Evolutionary conservation across 2,113 vertebrate species (phyloP).

Genomic region (Baryphthengus martii): DNA sequence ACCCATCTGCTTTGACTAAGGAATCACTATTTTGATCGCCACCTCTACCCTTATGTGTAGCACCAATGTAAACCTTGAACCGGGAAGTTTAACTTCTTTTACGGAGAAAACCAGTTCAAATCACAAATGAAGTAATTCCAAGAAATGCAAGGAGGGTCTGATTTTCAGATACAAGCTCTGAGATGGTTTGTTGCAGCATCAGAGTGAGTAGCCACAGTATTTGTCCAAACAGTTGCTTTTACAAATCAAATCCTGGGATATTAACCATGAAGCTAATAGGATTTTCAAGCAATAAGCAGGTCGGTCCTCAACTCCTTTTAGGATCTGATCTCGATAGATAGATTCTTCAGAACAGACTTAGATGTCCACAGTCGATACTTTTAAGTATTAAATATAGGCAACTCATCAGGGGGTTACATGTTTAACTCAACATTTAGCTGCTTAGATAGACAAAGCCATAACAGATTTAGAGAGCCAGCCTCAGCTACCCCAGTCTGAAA

Average conservation of each 20-base stretch:
- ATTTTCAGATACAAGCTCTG: neutral
- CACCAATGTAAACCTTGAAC: neutral
- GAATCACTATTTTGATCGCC: neutral
- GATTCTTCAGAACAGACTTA: neutral
- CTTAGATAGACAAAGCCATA: neutral
- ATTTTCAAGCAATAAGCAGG: neutral
- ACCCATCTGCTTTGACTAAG: neutral
- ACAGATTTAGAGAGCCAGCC: neutral
- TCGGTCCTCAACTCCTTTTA: neutral
- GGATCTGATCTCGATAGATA: neutral
- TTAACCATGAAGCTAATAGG: neutral
- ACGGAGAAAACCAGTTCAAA: neutral
- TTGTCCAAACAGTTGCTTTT: slow-evolving; percentile 8
- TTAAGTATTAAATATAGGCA: neutral
- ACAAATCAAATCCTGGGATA: neutral
- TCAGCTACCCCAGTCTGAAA: neutral
- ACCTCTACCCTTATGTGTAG: neutral
- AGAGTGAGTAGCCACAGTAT: neutral
- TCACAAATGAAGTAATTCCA: neutral
- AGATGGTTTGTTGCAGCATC: neutral
- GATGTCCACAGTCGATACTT: neutral
- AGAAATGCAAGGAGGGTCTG: neutral
- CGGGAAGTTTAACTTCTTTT: neutral
- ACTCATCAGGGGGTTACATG: neutral
- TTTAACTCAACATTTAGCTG: neutral